A percentile compares a stretch with the other conserved stretches of the same genome.
Evolutionary conservation across 2,888 invertebrate species (phyloP).

Genomic region (Ophion slaviceki): DNA sequence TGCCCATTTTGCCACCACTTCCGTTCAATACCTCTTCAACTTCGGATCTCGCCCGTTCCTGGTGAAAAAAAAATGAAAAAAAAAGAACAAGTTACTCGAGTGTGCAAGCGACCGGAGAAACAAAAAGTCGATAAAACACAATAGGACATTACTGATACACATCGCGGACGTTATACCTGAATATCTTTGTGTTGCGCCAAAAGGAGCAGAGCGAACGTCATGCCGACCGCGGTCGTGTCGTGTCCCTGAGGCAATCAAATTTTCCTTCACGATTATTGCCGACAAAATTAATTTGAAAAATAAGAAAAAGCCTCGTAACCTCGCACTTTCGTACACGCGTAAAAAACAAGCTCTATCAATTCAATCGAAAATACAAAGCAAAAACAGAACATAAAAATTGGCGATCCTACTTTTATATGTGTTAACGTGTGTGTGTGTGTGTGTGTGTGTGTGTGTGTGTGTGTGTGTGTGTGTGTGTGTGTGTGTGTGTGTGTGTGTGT

Average conservation of each 20-base stretch:
- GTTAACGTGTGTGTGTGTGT: too few species aligned
- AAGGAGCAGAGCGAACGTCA: constrained; percentile 59
- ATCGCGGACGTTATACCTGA: constrained; percentile 44
- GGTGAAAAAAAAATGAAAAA: not conserved
- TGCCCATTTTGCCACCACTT: constrained; percentile 83
- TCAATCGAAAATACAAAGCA: too few species aligned
- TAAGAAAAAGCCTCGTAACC: not conserved
- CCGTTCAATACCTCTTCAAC: constrained; percentile 83
- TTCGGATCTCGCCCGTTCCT: constrained; percentile 67
- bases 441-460: too few species aligned
- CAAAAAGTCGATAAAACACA: not conserved
- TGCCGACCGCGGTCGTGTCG: constrained; percentile 62
- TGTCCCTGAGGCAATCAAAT: constrained; percentile 58
- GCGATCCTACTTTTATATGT: too few species aligned
- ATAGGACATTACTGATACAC: too few species aligned
- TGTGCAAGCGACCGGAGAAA: too few species aligned
- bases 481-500: too few species aligned
- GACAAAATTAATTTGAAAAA: not conserved
- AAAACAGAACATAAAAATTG: too few species aligned
- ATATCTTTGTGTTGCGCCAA: constrained; percentile 64
- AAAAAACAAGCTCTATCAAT: too few species aligned
- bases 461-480: too few species aligned
- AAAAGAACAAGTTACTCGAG: too few species aligned
- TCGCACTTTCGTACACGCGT: too few species aligned
- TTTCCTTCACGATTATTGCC: not conserved